Evolutionary conservation across 2,888 invertebrate species (phyloP).

Genomic region (Noctua janthe): DNA sequence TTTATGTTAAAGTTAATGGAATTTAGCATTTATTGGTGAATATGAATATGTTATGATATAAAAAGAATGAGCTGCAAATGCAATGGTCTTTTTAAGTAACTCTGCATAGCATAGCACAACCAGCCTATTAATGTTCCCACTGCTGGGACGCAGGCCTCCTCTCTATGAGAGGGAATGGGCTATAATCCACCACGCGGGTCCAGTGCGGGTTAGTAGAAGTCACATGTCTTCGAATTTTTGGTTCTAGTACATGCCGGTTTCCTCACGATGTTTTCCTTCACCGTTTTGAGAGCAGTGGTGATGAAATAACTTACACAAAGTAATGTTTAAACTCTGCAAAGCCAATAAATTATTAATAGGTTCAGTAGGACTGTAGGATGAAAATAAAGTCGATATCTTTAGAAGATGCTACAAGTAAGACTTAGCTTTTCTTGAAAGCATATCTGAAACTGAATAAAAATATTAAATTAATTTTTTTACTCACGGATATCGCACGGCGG

Average conservation of each 20-base stretch:
- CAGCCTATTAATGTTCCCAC: too few species aligned
- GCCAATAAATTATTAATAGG: background rate
- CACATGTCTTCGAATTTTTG: too few species aligned
- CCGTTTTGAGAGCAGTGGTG: too few species aligned
- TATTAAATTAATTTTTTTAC: background rate
- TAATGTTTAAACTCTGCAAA: background rate
- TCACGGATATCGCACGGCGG: background rate
- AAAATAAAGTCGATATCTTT: background rate
- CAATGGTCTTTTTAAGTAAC: background rate
- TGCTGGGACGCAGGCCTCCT: too few species aligned
- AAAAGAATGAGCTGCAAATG: background rate
- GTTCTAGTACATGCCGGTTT: too few species aligned
- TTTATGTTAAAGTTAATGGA: background rate
- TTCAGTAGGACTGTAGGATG: background rate
- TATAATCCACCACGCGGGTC: too few species aligned
- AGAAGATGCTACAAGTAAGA: background rate
- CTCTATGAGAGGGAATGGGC: too few species aligned
- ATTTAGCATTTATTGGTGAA: background rate
- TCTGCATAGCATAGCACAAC: background rate
- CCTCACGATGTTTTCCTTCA: too few species aligned
- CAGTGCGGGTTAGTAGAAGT: too few species aligned
- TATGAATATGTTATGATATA: background rate
- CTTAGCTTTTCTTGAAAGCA: background rate
- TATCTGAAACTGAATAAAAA: background rate
- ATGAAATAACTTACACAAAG: too few species aligned